Base-by-base conservation (phyloP, 2,888 invertebrate species). In the Galerucella calmariensis region DNA sequence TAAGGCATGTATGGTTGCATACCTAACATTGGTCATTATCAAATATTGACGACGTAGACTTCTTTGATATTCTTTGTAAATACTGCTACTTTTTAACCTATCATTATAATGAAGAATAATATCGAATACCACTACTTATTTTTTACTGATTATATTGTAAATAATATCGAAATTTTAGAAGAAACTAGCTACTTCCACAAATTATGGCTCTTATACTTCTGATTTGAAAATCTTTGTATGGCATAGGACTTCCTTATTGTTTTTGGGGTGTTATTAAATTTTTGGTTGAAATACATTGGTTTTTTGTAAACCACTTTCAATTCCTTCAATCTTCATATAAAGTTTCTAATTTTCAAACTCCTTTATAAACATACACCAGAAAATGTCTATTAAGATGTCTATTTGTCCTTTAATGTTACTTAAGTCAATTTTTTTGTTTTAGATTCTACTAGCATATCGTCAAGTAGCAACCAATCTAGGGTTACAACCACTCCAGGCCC, bases 371-470 rank as follows among this genome's bases (percentile, higher is more conserved):
- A 53, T 53, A 14, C 48, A 48, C 48, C 48, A 5, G 14, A 48
- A 48, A 48, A 48, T 12, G 48, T 5, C 46, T 14, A 16, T 56
- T 20, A 8, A n/a, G 56, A 5, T 20, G 16, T 20, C 10, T 56
- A 56, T 56, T 20, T 20, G 16, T 20, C 16, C 56, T 56, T 56
- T 51, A 51, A 11, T 51, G n/a, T 51, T 51, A 51, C 51, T 51
- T 51, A 51, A n/a, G 58, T 62, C 62, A n/a, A 51, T 51, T 51
- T 56, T 56, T 71, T 27, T 51, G 59, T 66, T 67, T 11, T 69
- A 87, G 87, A 88, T 80, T 84, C 87, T 12, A 86, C 86, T 53
- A 87, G 87, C 78, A 85, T 86, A 48, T 87, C 82, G 84, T 90
- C 83, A 79, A 88, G 82, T 87, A 89, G 84, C 86, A 89, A 77